phyloP scores from a whole-genome alignment of 2,797 vertebrate genomes.

The Acomys russatus region DNA sequence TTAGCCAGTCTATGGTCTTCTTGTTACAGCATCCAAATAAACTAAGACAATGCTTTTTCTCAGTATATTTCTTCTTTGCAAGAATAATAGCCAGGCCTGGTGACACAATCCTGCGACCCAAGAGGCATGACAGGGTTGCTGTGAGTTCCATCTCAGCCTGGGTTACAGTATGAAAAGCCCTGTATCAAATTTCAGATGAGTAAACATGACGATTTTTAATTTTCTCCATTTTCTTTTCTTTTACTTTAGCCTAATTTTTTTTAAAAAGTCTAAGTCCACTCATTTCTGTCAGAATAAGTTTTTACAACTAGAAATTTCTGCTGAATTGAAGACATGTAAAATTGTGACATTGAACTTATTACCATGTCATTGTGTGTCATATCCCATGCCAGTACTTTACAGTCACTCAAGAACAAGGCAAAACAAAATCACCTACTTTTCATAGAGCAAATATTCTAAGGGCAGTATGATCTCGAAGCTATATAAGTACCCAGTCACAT shows the following conservation, averaged over 20 bases:
- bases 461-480: too few species aligned
- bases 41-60: not conserved
- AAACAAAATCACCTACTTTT: not conserved
- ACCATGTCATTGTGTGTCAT: not conserved
- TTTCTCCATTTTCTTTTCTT: constrained; percentile 1
- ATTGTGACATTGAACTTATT: constrained; percentile 37
- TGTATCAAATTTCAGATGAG: not conserved
- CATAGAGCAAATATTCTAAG: too few species aligned
- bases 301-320: constrained; percentile 50
- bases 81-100: not conserved
- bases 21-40: not conserved
- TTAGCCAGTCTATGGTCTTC: not conserved
- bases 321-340: constrained; percentile 50
- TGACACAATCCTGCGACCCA: not conserved
- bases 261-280: constrained; percentile 16
- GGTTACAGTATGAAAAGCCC: not conserved
- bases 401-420: not conserved
- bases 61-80: constrained; percentile 14
- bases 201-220: not conserved
- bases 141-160: not conserved
- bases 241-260: constrained; percentile 35
- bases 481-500: too few species aligned
- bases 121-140: not conserved
- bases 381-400: not conserved
- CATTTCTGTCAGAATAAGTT: constrained; percentile 14